Conservation (phyloP, 2,797 vertebrate species). For the Octomys mimax region DNA sequence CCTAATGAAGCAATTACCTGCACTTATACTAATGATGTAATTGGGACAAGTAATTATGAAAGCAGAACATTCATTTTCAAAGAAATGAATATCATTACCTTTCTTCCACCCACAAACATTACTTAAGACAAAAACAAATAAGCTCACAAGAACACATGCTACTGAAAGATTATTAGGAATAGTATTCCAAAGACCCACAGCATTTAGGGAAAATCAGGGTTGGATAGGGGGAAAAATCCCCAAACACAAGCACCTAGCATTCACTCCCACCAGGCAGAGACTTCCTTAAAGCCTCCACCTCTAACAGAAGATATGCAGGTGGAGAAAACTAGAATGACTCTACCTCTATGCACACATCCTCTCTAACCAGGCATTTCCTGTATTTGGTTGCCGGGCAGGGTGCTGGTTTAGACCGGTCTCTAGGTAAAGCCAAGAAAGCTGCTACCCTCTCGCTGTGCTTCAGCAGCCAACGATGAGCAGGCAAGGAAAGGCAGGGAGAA, state of each 20-base stretch:
- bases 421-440: slow-evolving; percentile 43
- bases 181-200: slow-evolving; percentile 60
- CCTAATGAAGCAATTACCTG: slow-evolving; percentile 81
- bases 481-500: not conserved
- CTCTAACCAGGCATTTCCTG: slow-evolving; percentile 44
- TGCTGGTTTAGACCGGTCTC: not conserved
- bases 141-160: slow-evolving; percentile 68
- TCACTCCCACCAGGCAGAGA: not conserved
- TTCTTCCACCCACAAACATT: slow-evolving; percentile 77
- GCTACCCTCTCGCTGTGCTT: slow-evolving; percentile 2
- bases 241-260: slow-evolving; percentile 44
- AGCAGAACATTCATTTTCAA: slow-evolving; percentile 80
- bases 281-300: slow-evolving; percentile 70
- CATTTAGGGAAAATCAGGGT: not conserved
- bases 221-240: not conserved
- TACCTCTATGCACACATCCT: slow-evolving; percentile 36
- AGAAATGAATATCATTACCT: slow-evolving; percentile 80
- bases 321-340: slow-evolving; percentile 40
- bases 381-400: slow-evolving; percentile 51
- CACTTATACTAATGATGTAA: slow-evolving; percentile 84
- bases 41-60: slow-evolving; percentile 84
- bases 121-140: slow-evolving; percentile 82
- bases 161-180: slow-evolving; percentile 73
- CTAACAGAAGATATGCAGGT: slow-evolving; percentile 52
- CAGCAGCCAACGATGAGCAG: not conserved